Evolutionary conservation across 2,888 invertebrate genomes (phyloP).

Genomic region (Tipula unca): DNA sequence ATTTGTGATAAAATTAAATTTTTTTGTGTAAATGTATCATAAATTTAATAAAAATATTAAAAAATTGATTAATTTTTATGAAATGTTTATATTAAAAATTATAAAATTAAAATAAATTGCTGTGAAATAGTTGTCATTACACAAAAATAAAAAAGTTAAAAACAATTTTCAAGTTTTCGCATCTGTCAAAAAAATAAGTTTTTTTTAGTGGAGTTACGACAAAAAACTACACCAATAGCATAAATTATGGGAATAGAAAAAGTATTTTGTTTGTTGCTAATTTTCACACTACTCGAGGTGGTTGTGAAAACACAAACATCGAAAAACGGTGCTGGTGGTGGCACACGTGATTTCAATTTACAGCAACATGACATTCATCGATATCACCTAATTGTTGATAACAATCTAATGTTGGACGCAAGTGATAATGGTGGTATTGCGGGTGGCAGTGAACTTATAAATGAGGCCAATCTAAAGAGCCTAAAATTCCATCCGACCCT

Average conservation of each 20-base stretch:
- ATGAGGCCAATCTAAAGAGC: not conserved
- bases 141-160: not conserved
- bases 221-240: not conserved
- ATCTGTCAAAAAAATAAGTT: not conserved
- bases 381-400: constrained; percentile 1
- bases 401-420: not conserved
- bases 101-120: constrained; percentile 14
- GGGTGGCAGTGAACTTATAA: not conserved
- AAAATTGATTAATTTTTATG: not conserved
- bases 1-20: not conserved
- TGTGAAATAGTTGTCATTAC: not conserved
- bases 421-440: not conserved
- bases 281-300: constrained; percentile 15
- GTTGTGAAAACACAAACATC: constrained; percentile 19
- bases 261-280: constrained; percentile 14
- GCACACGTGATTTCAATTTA: constrained; percentile 17
- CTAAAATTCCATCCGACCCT: constrained; percentile 15
- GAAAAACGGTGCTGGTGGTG: constrained; percentile 15
- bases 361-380: not conserved
- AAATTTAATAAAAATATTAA: constrained; percentile 8
- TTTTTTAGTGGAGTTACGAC: not conserved
- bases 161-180: not conserved
- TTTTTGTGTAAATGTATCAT: not conserved
- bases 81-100: constrained; percentile 8
- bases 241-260: not conserved